phyloP scores from a whole-genome alignment of 2,797 vertebrate genomes.

The Cheirogaleus major region DNA sequence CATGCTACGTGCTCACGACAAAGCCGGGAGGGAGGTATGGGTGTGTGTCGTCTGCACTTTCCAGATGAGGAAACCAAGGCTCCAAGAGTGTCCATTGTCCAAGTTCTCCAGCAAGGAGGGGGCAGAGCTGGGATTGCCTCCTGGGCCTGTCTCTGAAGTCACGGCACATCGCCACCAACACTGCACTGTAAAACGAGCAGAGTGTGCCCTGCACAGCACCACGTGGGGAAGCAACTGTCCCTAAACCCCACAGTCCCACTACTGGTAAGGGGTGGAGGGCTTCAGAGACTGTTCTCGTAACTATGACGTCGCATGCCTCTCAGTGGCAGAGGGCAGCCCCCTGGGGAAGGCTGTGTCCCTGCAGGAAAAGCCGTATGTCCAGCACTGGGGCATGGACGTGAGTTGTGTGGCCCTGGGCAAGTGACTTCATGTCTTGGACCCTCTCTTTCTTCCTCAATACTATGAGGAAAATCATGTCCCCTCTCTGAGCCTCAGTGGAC shows the following conservation, averaged over 20 bases:
- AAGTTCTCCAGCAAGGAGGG: not conserved
- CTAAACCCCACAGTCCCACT: not conserved
- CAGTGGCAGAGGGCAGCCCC: not conserved
- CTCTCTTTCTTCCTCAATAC: not conserved
- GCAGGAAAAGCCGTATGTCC: not conserved
- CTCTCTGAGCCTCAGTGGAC: not conserved
- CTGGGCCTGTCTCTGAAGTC: not conserved
- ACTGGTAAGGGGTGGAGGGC: not conserved
- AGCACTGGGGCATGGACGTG: not conserved
- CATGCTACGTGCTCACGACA: rapidly evolving
- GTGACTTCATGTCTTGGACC: not conserved
- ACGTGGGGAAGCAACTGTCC: not conserved
- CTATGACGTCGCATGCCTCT: too few species aligned
- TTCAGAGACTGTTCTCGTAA: rapidly evolving
- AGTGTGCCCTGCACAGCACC: not conserved
- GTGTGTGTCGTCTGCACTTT: not conserved
- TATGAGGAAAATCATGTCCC: not conserved
- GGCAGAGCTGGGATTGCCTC: not conserved
- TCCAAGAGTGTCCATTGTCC: too few species aligned
- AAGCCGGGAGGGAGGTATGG: not conserved
- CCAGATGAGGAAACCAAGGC: not conserved
- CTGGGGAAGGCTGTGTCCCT: not conserved
- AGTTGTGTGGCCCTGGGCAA: not conserved
- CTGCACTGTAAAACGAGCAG: not conserved
- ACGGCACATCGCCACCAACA: not conserved